Conservation (phyloP, 2,797 vertebrate species). For the Orientallactaga sibirica region DNA sequence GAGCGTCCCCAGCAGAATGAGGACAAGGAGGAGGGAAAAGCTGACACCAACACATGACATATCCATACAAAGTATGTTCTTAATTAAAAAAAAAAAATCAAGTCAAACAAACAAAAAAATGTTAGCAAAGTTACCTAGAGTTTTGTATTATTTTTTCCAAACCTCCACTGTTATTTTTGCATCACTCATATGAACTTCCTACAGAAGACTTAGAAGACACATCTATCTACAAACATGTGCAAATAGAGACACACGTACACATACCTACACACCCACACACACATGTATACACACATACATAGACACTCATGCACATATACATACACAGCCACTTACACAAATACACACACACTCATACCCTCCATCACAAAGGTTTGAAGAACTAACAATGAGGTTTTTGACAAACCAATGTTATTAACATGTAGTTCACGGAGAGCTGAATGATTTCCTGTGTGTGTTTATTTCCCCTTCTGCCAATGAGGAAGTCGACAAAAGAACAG, state of each 20-base stretch:
- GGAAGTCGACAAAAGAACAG: conserved; percentile 85
- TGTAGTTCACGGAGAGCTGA: conserved; percentile 85
- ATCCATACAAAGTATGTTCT: too few species aligned
- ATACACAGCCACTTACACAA: too few species aligned
- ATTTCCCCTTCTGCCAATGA: conserved; percentile 80
- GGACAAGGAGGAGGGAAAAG: too few species aligned
- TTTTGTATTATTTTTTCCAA: background rate
- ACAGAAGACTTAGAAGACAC: background rate
- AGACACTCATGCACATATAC: too few species aligned
- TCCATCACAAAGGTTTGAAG: conserved; percentile 41
- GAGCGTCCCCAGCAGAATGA: too few species aligned
- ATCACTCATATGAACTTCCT: background rate
- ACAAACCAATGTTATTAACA: conserved; percentile 83
- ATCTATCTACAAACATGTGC: too few species aligned
- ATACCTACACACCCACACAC: too few species aligned
- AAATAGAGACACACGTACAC: background rate
- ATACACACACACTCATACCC: background rate
- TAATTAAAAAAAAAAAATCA: too few species aligned
- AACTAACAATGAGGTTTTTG: conserved; percentile 58
- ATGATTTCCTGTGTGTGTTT: conserved; percentile 85
- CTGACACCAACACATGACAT: too few species aligned
- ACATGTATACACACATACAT: background rate
- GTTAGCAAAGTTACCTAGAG: too few species aligned
- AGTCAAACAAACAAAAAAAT: too few species aligned
- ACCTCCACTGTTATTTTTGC: background rate